A percentile compares a stretch with the other conserved stretches of the same genome.
Evolutionary conservation across 2,797 vertebrate species (phyloP).

Genomic region (Amniataba percoides): DNA sequence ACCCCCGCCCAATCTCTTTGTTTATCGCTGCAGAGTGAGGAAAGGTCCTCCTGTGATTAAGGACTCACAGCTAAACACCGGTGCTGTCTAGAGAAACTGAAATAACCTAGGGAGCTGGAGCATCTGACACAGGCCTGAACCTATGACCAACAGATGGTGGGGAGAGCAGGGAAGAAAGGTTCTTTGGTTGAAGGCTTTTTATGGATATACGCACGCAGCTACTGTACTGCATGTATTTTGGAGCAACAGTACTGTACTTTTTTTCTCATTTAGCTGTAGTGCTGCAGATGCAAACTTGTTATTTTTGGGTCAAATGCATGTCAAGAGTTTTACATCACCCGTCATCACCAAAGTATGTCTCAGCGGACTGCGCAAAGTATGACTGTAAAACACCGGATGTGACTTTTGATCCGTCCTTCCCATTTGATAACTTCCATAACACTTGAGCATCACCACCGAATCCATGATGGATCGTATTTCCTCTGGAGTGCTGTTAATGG

Average conservation of each 20-base stretch:
- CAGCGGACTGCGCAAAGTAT: not conserved
- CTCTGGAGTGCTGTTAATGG: not conserved
- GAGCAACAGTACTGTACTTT: not conserved
- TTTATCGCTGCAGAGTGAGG: conserved; percentile 64
- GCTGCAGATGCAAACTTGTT: not conserved
- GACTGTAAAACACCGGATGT: conserved; percentile 6
- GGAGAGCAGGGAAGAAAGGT: conserved; percentile 28
- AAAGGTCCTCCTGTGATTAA: conserved; percentile 69
- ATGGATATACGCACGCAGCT: conserved; percentile 15
- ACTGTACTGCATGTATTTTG: conserved; percentile 16
- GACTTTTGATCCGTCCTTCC: not conserved
- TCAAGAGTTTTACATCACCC: conserved; percentile 7
- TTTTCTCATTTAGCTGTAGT: conserved; percentile 5
- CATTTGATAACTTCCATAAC: not conserved
- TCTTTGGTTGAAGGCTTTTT: conserved; percentile 46
- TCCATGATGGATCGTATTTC: conserved; percentile 2
- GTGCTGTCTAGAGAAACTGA: conserved; percentile 50
- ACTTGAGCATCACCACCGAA: not conserved
- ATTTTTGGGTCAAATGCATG: conserved; percentile 1
- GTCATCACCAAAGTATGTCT: not conserved
- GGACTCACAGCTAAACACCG: conserved; percentile 60
- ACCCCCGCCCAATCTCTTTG: conserved; percentile 58
- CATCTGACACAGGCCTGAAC: conserved; percentile 77
- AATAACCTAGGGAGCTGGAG: conserved; percentile 74
- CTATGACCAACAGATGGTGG: conserved; percentile 69